A percentile compares a stretch with the other conserved stretches of the same genome.
These are phyloP conservation scores for Gymnocheta viridis DNA, from an alignment of 2,888 invertebrate species.

Conservation along the genomic window DNA sequence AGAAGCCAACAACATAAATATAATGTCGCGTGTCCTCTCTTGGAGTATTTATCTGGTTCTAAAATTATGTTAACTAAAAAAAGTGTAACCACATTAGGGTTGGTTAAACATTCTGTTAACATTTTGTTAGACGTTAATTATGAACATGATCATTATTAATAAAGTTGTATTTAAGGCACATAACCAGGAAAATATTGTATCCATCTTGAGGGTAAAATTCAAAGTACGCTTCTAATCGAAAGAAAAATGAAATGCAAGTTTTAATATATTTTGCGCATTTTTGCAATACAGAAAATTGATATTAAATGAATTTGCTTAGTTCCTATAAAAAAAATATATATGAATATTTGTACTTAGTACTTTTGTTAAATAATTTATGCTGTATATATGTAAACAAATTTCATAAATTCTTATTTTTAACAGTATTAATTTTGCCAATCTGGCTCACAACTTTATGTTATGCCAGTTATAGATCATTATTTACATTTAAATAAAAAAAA, in stretches of 20 bases:
- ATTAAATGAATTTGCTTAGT: too few relatives aligned
- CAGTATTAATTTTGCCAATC: too few relatives aligned
- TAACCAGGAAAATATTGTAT: slow-evolving; percentile 31
- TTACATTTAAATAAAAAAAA: too few relatives aligned
- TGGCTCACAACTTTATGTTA: too few relatives aligned
- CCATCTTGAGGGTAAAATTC: background rate
- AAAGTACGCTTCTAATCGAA: slow-evolving; percentile 33
- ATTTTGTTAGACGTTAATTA: slow-evolving; percentile 37
- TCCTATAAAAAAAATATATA: too few relatives aligned
- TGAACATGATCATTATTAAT: slow-evolving; percentile 52
- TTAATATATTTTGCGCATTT: background rate
- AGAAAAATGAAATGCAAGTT: background rate
- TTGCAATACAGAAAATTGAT: too few relatives aligned
- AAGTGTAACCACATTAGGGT: slow-evolving; percentile 16
- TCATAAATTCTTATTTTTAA: too few relatives aligned
- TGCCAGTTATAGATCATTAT: too few relatives aligned
- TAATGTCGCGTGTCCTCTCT: slow-evolving; percentile 53
- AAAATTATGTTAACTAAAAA: background rate
- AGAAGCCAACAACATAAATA: slow-evolving; percentile 36
- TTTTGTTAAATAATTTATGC: too few relatives aligned
- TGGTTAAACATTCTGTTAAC: slow-evolving; percentile 10
- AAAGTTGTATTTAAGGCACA: slow-evolving; percentile 43
- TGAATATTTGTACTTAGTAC: too few relatives aligned
- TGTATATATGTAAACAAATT: too few relatives aligned
- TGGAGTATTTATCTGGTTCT: background rate